Percentiles rank a stretch among this genome's conserved stretches.
phyloP scores from a whole-genome alignment of 2,888 invertebrate genomes.

The Serripes groenlandicus region DNA sequence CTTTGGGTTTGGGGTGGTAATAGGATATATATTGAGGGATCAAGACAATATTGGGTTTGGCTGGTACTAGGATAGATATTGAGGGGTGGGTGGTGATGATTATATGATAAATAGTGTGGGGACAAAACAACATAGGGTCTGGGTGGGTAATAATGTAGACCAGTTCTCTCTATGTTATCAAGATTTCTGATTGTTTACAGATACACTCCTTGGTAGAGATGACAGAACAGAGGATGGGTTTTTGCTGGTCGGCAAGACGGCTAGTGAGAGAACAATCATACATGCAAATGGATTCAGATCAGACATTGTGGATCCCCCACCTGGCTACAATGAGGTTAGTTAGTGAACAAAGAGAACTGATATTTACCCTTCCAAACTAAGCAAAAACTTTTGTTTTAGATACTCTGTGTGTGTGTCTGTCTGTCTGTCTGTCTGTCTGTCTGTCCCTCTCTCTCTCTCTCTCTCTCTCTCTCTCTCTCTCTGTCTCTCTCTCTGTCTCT shows the following conservation, averaged over 20 bases:
- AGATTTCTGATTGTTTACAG: not conserved
- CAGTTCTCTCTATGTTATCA: not conserved
- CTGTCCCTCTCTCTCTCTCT: constrained; percentile 12
- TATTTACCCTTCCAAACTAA: too few species aligned
- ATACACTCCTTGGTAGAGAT: not conserved
- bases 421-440: not conserved
- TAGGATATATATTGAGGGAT: too few species aligned
- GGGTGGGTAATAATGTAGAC: not conserved
- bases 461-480: constrained; percentile 14
- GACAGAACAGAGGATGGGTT: constrained; percentile 68
- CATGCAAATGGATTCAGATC: constrained; percentile 47
- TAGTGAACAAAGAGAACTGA: too few species aligned
- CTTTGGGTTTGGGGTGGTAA: too few species aligned
- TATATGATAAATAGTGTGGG: too few species aligned
- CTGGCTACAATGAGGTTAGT: constrained; percentile 59
- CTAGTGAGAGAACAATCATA: constrained; percentile 68
- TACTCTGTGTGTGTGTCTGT: not conserved
- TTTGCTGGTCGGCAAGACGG: constrained; percentile 67
- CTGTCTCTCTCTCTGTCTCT: constrained; percentile 1
- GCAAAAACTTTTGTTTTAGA: too few species aligned
- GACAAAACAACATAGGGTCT: not conserved
- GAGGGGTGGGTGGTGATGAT: too few species aligned
- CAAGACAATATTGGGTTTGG: too few species aligned
- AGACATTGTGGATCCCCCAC: constrained; percentile 59
- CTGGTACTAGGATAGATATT: too few species aligned